A percentile compares a stretch with the other conserved stretches of the same genome.
phyloP scores from a whole-genome alignment of 2,113 vertebrate genomes.

The Archilochus colubris region DNA sequence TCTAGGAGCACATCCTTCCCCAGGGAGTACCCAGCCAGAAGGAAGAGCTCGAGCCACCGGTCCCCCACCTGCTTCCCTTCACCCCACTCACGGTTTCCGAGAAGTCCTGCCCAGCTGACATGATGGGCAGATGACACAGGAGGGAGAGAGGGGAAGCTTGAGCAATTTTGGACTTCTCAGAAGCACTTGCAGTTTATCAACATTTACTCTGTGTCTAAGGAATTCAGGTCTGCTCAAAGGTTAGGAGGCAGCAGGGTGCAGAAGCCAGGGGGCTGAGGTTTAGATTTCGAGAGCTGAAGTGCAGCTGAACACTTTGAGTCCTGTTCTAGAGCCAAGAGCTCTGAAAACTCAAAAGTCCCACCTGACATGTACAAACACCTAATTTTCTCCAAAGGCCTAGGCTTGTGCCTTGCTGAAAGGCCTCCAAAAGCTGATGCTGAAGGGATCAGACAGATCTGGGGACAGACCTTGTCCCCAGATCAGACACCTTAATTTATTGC shows the following conservation, averaged over 20 bases:
- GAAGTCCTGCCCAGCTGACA: neutral
- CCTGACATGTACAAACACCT: fast-evolving
- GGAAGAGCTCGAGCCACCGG: neutral
- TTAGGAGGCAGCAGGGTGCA: neutral
- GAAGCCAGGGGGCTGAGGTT: neutral
- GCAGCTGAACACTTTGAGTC: no score
- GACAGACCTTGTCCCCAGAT: fast-evolving
- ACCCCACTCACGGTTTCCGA: neutral
- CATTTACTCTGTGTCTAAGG: neutral
- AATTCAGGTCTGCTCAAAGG: neutral
- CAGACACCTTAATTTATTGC: neutral
- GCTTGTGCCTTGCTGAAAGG: neutral
- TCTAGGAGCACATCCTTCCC: neutral
- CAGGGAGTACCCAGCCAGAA: neutral
- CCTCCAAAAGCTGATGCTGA: neutral
- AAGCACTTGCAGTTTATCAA: neutral
- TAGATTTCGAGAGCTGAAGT: neutral
- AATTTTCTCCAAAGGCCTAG: neutral
- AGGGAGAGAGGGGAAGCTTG: slow-evolving; percentile 50
- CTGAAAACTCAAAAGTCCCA: neutral
- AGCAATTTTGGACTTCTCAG: slow-evolving; percentile 53
- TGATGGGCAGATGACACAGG: fast-evolving
- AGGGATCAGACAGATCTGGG: neutral
- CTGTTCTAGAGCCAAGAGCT: neutral
- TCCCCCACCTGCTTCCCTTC: neutral